Conservation (phyloP, 2,888 invertebrate genomes). For the Mesochorus sp. region DNA sequence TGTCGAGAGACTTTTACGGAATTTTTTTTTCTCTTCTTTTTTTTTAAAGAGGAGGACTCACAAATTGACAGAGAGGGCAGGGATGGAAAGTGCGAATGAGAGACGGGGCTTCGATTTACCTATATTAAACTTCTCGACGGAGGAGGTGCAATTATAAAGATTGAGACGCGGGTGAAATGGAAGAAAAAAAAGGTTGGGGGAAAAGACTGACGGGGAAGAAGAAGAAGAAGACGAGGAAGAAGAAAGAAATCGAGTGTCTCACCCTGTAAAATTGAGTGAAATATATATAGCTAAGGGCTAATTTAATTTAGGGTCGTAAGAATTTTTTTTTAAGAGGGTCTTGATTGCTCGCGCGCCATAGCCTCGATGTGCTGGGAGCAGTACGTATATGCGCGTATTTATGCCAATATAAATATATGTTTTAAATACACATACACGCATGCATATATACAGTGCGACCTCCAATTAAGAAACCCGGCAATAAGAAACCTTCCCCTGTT, state of each 20-base stretch:
- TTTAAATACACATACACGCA: too few species aligned
- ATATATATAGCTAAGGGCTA: too few species aligned
- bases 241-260: slow-evolving; percentile 3
- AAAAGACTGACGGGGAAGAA: neutral
- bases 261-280: neutral
- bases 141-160: slow-evolving; percentile 42
- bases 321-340: slow-evolving; percentile 10
- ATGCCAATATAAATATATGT: neutral
- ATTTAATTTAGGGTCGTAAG: neutral
- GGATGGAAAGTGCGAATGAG: neutral
- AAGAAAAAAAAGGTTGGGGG: neutral
- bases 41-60: too few species aligned
- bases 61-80: neutral
- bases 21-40: too few species aligned
- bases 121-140: slow-evolving; percentile 24
- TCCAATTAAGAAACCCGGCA: too few species aligned
- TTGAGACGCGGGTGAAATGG: slow-evolving; percentile 37
- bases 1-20: too few species aligned
- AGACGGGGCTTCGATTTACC: slow-evolving; percentile 21
- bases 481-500: too few species aligned
- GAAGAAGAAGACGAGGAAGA: neutral
- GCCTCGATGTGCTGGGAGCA: too few species aligned
- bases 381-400: neutral
- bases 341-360: neutral
- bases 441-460: too few species aligned